Conservation (phyloP, 2,113 vertebrate species). For the Glaucomys volans region DNA sequence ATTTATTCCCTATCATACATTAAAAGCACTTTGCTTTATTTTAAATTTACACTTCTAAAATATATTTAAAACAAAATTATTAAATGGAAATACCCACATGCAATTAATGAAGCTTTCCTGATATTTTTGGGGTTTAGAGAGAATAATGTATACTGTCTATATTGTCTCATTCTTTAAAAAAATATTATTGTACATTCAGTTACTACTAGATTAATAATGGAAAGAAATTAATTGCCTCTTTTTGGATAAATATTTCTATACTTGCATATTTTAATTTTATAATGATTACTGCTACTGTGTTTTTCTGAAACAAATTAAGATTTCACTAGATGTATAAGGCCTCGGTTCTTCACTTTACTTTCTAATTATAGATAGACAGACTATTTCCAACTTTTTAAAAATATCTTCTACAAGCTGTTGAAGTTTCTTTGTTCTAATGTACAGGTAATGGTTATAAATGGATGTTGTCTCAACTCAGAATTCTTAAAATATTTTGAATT, state of each 20-base stretch:
- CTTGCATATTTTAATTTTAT: background rate
- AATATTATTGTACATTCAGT: background rate
- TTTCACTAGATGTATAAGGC: background rate
- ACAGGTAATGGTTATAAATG: background rate
- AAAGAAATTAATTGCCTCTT: background rate
- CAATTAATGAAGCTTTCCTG: conserved; percentile 3
- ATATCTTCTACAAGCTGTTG: background rate
- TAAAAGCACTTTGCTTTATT: conserved; percentile 58
- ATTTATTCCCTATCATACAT: conserved; percentile 22
- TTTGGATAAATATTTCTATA: background rate
- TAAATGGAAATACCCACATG: background rate
- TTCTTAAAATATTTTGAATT: conserved; percentile 38
- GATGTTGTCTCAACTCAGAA: background rate
- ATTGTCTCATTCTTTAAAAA: background rate
- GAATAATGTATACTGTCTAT: background rate
- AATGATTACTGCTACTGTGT: background rate
- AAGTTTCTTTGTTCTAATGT: background rate
- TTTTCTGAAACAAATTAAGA: background rate
- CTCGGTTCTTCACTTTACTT: background rate
- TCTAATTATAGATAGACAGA: background rate
- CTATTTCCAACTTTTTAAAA: background rate
- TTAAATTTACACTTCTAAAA: conserved; percentile 56
- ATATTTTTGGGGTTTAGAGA: conserved; percentile 5
- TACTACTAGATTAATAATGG: background rate
- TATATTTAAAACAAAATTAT: conserved; percentile 32